phyloP scores from a whole-genome alignment of 2,888 invertebrate genomes.

The Mechanitis messenoides region DNA sequence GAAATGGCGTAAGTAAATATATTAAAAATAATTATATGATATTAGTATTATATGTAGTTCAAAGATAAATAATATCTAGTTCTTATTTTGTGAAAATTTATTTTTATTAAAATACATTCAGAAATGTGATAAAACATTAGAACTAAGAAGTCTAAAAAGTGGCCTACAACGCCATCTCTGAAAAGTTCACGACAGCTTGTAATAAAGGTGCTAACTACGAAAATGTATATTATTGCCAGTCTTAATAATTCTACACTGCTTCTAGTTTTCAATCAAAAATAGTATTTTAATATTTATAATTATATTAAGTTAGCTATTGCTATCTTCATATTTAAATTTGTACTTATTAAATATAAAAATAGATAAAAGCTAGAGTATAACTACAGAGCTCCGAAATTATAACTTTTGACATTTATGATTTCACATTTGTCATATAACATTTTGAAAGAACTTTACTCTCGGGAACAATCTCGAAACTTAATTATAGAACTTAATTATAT shows the following conservation, averaged over 20 bases:
- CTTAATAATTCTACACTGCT: neutral
- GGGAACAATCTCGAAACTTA: slow-evolving; percentile 15
- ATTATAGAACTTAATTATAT: slow-evolving; percentile 19
- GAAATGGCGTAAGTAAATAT: slow-evolving; percentile 56
- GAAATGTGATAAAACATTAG: neutral
- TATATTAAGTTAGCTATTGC: no score
- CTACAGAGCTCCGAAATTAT: no score
- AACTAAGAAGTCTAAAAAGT: neutral
- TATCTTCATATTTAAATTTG: neutral
- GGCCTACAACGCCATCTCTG: slow-evolving; percentile 10
- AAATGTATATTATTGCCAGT: neutral
- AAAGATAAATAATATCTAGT: neutral
- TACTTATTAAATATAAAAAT: neutral
- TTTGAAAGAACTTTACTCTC: slow-evolving; percentile 21
- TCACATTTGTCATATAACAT: slow-evolving; percentile 11
- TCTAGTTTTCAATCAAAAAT: no score
- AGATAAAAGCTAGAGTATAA: neutral
- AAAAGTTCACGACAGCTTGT: neutral
- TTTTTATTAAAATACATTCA: neutral
- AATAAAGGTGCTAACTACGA: no score
- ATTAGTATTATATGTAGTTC: neutral
- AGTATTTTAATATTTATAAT: no score
- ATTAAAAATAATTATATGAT: neutral
- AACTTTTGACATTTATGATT: neutral
- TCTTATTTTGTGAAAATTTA: neutral